Evolutionary conservation across 1,140 invertebrate species (phyloP).

Genomic region (Venturia canescens): DNA sequence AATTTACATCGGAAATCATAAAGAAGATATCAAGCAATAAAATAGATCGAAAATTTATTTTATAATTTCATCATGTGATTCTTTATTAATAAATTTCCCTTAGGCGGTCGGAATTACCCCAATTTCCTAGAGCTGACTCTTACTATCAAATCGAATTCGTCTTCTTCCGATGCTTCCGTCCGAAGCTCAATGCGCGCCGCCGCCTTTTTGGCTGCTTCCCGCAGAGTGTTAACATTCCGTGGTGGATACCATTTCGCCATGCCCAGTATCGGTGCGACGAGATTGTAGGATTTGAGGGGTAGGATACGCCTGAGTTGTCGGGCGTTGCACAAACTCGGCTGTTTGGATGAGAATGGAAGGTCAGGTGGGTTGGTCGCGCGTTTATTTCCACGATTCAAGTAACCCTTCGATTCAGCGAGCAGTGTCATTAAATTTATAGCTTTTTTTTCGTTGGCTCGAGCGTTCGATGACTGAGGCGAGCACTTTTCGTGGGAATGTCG

Average conservation of each 20-base stretch:
- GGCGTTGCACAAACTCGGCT: constrained; percentile 60
- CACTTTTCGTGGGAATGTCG: constrained; percentile 9
- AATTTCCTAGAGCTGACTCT: constrained; percentile 34
- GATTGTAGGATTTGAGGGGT: constrained; percentile 62
- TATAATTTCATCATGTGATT: too few relatives aligned
- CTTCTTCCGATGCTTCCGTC: constrained; percentile 5
- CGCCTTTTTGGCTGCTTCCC: neutral
- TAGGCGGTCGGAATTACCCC: neutral
- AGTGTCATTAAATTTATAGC: constrained; percentile 63
- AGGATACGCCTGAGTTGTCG: constrained; percentile 63
- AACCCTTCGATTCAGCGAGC: constrained; percentile 65
- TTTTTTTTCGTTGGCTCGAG: constrained; percentile 50
- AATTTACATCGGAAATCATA: too few relatives aligned
- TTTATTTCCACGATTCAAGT: constrained; percentile 59
- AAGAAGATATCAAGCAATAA: too few relatives aligned
- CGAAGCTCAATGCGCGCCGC: neutral
- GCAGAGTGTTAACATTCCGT: constrained; percentile 20
- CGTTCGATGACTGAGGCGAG: neutral
- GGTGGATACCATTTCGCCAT: constrained; percentile 56
- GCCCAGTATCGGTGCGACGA: constrained; percentile 64
- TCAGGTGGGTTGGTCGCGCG: constrained; percentile 53
- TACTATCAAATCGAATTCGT: constrained; percentile 54
- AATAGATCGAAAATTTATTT: too few relatives aligned
- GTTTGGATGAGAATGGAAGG: constrained; percentile 60
- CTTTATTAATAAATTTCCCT: neutral